Base-by-base conservation (phyloP, 1,140 invertebrate genomes). In the Psilanteris sp. region DNA sequence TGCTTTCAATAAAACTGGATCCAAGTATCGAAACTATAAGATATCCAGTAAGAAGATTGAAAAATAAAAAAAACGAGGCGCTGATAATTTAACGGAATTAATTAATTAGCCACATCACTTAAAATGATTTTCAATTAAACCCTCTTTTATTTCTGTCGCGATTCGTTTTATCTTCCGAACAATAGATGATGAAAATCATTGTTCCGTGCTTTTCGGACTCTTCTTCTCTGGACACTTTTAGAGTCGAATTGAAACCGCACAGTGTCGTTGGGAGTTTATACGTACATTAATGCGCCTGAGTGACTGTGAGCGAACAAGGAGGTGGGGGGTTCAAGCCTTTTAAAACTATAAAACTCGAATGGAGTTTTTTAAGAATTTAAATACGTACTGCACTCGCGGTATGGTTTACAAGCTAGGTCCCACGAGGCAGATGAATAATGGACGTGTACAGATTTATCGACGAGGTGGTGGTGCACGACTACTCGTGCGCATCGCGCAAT, bases 281-380 rank as follows among this genome's bases (percentile, higher is more conserved):
- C 31, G 4, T 32, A 32, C 67, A 55, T 71, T 61, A 71, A 71
- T 54, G 67, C 55, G 55, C 39, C 54, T 62, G 48, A 71, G 46
- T 43, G 44, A 59, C 48, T 61, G 41, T 36, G 34, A 74, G 24
- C 44, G 36, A n/a, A 32, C n/a, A n/a, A n/a, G n/a, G n/a, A 11
- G 52, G 18, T 32, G 22, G 29, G 36, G 36, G 20, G 37, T 29
- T 68, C 46, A 52, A 62, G 68, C 64, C 64, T 70, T 72, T 79
- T 76, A 62, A 79, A 76, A 72, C 73, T 76, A 76, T 79, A 70
- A 79, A 76, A 68, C 57, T 70, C 43, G 52, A 29, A 62, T 68
- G 55, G 31, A 44, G 55, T 64, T 74, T 74, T 66, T 68, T 67
- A 77, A 75, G 76, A 80, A 78, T 78, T 78, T 78, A 80, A 76